Percentiles rank a stretch among this genome's conserved stretches.
Conservation (phyloP, 2,113 vertebrate genomes). For the Rhipidura dahli region DNA sequence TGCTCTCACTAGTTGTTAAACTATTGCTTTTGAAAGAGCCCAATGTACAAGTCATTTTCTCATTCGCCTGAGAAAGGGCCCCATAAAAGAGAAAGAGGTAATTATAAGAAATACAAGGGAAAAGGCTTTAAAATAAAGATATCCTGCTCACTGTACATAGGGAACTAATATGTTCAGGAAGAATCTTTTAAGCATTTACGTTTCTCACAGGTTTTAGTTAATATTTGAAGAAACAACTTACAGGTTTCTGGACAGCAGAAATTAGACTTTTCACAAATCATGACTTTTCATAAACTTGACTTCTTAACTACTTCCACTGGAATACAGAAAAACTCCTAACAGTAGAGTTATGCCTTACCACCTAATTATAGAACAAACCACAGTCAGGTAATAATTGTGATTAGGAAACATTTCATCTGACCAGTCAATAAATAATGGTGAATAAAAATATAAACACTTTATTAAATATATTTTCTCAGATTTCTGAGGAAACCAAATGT, state of each 20-base stretch:
- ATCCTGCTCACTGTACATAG: neutral
- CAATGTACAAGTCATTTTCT: neutral
- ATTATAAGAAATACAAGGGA: neutral
- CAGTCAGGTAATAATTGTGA: neutral
- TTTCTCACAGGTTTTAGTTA: neutral
- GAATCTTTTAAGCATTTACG: neutral
- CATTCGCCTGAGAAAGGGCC: neutral
- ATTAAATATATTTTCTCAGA: neutral
- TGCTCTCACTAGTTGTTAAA: neutral
- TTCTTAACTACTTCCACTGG: neutral
- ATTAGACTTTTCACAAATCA: neutral
- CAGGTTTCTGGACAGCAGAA: neutral
- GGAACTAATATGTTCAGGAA: neutral
- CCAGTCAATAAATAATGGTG: neutral
- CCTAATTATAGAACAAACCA: neutral
- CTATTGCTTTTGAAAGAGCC: slow-evolving; percentile 8
- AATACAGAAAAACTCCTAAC: neutral
- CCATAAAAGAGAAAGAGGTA: neutral
- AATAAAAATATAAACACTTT: neutral
- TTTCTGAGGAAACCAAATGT: neutral
- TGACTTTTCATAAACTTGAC: neutral
- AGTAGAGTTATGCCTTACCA: neutral
- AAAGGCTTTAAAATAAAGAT: neutral
- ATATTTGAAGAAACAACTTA: neutral
- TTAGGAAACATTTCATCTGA: neutral